Conservation (phyloP, 2,888 invertebrate species). For the Plagodis pulveraria region DNA sequence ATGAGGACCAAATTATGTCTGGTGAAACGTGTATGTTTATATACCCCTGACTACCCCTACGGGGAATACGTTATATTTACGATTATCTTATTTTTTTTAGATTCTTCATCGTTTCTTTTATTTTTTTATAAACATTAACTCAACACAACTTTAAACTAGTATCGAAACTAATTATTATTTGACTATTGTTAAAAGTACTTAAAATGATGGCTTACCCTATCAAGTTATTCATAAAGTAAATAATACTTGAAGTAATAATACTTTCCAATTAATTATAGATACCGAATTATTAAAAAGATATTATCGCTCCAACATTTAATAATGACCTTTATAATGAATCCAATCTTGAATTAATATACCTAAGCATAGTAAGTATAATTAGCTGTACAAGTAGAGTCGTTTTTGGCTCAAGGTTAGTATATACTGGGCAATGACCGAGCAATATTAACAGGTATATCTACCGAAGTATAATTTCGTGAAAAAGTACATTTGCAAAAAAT, state of each 20-base stretch:
- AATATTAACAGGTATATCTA: constrained; percentile 24
- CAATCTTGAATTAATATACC: constrained; percentile 24
- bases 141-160: too few relatives aligned
- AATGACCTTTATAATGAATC: constrained; percentile 19
- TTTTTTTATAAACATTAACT: too few relatives aligned
- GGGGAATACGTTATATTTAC: too few relatives aligned
- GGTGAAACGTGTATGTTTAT: too few relatives aligned
- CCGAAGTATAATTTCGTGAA: constrained; percentile 25
- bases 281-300: constrained; percentile 12
- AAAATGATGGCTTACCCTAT: too few relatives aligned
- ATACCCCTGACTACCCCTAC: too few relatives aligned
- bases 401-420: constrained; percentile 38
- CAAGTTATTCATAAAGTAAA: too few relatives aligned
- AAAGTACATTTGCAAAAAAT: constrained; percentile 38
- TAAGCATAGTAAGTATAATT: constrained; percentile 23
- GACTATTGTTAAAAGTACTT: not conserved
- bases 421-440: constrained; percentile 39
- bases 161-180: too few relatives aligned
- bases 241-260: too few relatives aligned
- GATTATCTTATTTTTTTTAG: too few relatives aligned
- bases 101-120: too few relatives aligned
- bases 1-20: too few relatives aligned
- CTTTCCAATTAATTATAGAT: constrained; percentile 14
- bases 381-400: constrained; percentile 16
- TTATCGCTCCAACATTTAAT: constrained; percentile 15